These are phyloP conservation scores for Bovichtus diacanthus DNA, from an alignment of 2,797 vertebrate genomes.

Conservation along the genomic window DNA sequence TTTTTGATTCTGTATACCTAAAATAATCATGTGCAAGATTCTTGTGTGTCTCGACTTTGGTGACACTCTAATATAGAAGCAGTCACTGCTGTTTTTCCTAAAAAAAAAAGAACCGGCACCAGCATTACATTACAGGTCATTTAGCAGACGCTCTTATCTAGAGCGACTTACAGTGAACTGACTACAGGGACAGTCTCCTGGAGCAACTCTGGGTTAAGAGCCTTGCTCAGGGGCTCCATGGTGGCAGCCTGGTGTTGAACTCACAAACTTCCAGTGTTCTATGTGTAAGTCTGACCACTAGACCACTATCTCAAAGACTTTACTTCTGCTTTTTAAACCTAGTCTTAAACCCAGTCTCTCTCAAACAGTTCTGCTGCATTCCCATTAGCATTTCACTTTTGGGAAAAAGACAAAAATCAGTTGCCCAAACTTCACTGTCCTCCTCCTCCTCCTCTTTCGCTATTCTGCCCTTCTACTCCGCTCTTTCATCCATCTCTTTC, in stretches of 20 bases:
- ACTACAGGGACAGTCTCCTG: too few relatives aligned
- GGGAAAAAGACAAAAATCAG: slow-evolving; percentile 21
- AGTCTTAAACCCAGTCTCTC: slow-evolving; percentile 6
- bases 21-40: background rate
- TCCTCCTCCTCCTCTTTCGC: slow-evolving; percentile 44
- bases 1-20: slow-evolving; percentile 1
- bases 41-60: background rate
- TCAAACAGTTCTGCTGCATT: slow-evolving; percentile 14
- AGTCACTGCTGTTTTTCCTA: background rate
- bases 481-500: slow-evolving; percentile 65
- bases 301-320: slow-evolving; percentile 5
- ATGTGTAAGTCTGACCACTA: too few relatives aligned
- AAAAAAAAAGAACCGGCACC: too few relatives aligned
- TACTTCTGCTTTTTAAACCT: slow-evolving; percentile 9
- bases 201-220: too few relatives aligned
- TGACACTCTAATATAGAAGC: background rate
- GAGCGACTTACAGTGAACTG: too few relatives aligned
- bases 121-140: too few relatives aligned
- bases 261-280: too few relatives aligned
- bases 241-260: too few relatives aligned
- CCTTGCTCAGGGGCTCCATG: too few relatives aligned
- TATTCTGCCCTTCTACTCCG: slow-evolving; percentile 39
- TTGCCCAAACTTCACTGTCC: slow-evolving; percentile 49
- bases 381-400: slow-evolving; percentile 42
- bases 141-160: too few relatives aligned